Evolutionary conservation across 2,113 vertebrate genomes (phyloP), one percentile per base, ranked within the genome.

Genomic region (Chamaea fasciata): DNA sequence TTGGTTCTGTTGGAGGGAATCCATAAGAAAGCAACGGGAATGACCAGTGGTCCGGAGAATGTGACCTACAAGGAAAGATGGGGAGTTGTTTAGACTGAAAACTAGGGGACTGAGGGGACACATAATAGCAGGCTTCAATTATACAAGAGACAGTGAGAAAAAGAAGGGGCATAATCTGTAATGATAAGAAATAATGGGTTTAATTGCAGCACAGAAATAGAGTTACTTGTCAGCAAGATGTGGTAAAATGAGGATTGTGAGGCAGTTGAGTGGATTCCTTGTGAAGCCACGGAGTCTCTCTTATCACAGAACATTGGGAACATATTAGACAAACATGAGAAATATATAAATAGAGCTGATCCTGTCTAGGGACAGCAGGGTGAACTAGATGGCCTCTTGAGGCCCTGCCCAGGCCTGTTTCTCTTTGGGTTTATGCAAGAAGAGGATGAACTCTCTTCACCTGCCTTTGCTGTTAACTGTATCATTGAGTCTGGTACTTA

Each of bases 71-170:
- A 44, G 44, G 60, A 60, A 78, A 60, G 89, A 93, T 87, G 80
- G 73, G 83, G 73, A 71, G 26, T 84, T 95, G 95, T 94, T 97
- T 96, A 94, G 89, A 92, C 89, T 97, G 80, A 89, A 92, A 94
- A 78, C 17, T 0, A 52, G 63, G 91, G 83, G 86, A 41, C 80
- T 52, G n/a, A 83, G 39, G 60, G 89, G 63, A 89, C 33, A 31
- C 33, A 41, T 67, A 70, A 33, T 70, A 89, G 69, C 68, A 67
- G 69, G 35, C 68, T 83, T 88, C 71, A 92, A 31, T 94, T 88
- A 76, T 71, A 53, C 77, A 62, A 33, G 37, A 95, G 63, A 13
- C 37, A 86, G 33, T 46, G 82, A 87, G 83, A 55, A 91, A 42
- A 81, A 75, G 69, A 82, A 82, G 41, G 24, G 7, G 70, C 88